phyloP scores from a whole-genome alignment of 2,113 vertebrate genomes.

The Motacilla alba region DNA sequence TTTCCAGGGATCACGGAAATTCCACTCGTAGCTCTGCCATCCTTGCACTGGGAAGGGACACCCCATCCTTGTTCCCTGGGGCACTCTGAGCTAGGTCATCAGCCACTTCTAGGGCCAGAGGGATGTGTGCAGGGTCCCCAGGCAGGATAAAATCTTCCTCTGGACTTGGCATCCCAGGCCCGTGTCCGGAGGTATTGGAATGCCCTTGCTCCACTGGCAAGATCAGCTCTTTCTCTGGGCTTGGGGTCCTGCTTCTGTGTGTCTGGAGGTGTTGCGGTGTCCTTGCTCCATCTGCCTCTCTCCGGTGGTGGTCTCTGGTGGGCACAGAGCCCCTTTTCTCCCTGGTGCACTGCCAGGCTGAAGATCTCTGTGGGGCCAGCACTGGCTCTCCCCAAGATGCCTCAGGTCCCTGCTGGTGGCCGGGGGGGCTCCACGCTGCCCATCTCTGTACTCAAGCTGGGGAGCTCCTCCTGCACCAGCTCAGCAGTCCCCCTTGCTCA shows the following conservation, averaged over 20 bases:
- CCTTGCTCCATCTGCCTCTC: background rate
- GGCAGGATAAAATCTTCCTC: background rate
- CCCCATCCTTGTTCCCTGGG: background rate
- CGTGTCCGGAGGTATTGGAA: background rate
- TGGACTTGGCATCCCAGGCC: rapidly evolving
- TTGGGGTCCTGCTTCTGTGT: rapidly evolving
- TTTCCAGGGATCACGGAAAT: background rate
- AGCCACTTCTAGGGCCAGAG: background rate
- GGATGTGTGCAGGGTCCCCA: background rate
- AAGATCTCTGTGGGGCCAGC: background rate
- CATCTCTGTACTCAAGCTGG: background rate
- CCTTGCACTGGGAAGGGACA: background rate
- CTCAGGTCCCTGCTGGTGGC: background rate
- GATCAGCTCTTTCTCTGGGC: background rate
- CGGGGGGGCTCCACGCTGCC: background rate
- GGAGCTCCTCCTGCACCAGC: conserved; percentile 11
- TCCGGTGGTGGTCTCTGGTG: rapidly evolving
- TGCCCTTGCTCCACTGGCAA: background rate
- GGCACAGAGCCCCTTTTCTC: background rate
- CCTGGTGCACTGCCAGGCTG: rapidly evolving
- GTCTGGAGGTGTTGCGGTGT: background rate
- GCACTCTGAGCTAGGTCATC: rapidly evolving
- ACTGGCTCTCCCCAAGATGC: background rate
- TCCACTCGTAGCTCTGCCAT: background rate
- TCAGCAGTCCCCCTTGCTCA: conserved; percentile 31